Evolutionary conservation across 2,888 invertebrate genomes (phyloP), one percentile per base, ranked within the genome.

Genomic region (Campoplex nolae): DNA sequence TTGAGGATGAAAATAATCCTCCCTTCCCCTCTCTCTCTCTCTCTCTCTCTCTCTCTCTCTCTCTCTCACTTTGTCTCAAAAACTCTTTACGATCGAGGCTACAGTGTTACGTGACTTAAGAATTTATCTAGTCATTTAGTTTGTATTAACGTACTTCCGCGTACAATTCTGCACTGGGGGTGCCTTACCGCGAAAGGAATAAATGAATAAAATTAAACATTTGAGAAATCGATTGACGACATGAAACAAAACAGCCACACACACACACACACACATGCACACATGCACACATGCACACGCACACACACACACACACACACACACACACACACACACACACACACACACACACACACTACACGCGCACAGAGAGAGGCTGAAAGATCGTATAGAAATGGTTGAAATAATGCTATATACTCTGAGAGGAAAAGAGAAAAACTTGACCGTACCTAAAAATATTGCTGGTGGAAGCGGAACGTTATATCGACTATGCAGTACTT

Each of bases 111-210:
- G 88, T 87, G 88, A 89, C 88, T 88, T 88, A 86, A 88, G 85
- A 77, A 88, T 88, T 87, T 85, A 88, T 89, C 89, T 89, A 89
- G 89, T 89, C 89, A 88, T 89, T 89, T 85, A 89, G 87, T 89
- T 88, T 83, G 86, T 89, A 79, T 89, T 88, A 86, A 88, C 88
- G 89, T 89, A 89, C 89, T 89, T 89, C 89, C 89, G 89, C 88
- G 87, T 88, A 89, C 88, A 91, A 92, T 89, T 92, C 90, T 91
- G 90, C 92, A 92, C 91, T 91, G 90, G 91, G 92, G 92, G 92
- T 92, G 92, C 92, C 92, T 92, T 92, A 92, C 89, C 88, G 89
- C 89, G 87, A 89, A 81, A 85, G 68, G 38, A 81, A 62, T 62
- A 32, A 62, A 62, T 62, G 13, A 28, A 62, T 62, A 62, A 62